Evolutionary conservation across 2,888 invertebrate genomes (phyloP).

Genomic region (Xanthorhoe spadicearia): DNA sequence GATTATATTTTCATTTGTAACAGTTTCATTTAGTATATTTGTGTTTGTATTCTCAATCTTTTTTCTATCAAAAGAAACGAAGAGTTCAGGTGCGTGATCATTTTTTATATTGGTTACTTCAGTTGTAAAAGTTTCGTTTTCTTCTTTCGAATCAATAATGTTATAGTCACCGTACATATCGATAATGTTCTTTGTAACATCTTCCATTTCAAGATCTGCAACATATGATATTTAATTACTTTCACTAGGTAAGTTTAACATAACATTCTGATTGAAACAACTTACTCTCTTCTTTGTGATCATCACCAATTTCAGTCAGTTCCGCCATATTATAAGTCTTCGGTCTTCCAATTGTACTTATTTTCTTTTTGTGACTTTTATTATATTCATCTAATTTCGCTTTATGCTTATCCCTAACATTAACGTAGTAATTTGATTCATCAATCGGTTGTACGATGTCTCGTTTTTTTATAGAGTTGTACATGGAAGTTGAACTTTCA

Average conservation of each 20-base stretch:
- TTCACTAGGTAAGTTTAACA: slow-evolving; percentile 21
- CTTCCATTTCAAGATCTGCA: slow-evolving; percentile 60
- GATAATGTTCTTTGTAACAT: slow-evolving; percentile 47
- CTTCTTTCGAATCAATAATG: slow-evolving; percentile 48
- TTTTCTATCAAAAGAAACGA: not conserved
- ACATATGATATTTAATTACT: slow-evolving; percentile 53
- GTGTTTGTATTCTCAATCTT: not conserved
- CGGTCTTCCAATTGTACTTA: slow-evolving; percentile 63
- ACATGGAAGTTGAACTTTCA: slow-evolving; percentile 46
- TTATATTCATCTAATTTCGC: too few species aligned
- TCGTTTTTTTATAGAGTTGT: slow-evolving; percentile 58
- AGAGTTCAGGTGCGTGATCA: slow-evolving; percentile 7
- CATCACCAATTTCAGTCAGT: slow-evolving; percentile 48
- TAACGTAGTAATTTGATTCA: slow-evolving; percentile 25
- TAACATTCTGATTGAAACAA: slow-evolving; percentile 36
- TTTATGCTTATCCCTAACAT: slow-evolving; percentile 5
- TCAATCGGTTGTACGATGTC: slow-evolving; percentile 49
- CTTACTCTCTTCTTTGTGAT: slow-evolving; percentile 61
- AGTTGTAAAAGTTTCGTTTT: slow-evolving; percentile 31
- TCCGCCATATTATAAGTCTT: slow-evolving; percentile 70
- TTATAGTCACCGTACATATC: slow-evolving; percentile 63
- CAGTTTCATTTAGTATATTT: not conserved
- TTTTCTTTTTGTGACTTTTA: slow-evolving; percentile 46
- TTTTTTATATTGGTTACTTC: slow-evolving; percentile 23
- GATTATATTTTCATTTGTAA: not conserved